phyloP scores from a whole-genome alignment of 2,113 vertebrate species.

The Hemicordylus capensis region DNA sequence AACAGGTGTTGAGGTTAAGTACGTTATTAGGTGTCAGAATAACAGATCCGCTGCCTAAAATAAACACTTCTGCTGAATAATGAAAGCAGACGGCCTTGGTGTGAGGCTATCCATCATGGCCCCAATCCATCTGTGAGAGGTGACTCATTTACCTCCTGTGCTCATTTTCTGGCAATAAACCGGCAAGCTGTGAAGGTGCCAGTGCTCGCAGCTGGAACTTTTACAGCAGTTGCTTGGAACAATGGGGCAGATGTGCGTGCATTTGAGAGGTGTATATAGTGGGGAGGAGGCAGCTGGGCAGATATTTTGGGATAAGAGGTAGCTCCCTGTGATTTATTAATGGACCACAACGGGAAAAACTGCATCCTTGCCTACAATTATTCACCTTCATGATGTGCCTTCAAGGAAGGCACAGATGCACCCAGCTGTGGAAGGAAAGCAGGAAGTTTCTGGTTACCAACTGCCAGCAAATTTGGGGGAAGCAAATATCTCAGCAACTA shows the following conservation, averaged over 20 bases:
- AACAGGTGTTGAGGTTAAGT: conserved; percentile 40
- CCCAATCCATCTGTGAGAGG: conserved; percentile 6
- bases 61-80: conserved; percentile 55
- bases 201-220: neutral
- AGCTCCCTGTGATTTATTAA: conserved; percentile 13
- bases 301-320: neutral
- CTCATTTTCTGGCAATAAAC: neutral
- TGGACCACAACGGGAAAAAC: neutral
- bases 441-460: conserved; percentile 5
- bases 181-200: conserved; percentile 5
- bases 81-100: conserved; percentile 28
- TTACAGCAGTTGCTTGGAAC: neutral
- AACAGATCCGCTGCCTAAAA: conserved; percentile 48
- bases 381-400: conserved; percentile 5
- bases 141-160: neutral
- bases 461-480: neutral
- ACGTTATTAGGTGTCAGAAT: conserved; percentile 43
- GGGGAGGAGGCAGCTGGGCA: neutral
- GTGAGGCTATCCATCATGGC: conserved; percentile 19
- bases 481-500: neutral
- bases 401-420: conserved; percentile 13
- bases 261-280: neutral
- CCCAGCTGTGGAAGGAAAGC: conserved; percentile 9
- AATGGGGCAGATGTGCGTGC: neutral
- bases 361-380: conserved; percentile 3